Base-by-base conservation (phyloP, 2,888 invertebrate genomes). In the Lepidocyrtinus sp. region DNA sequence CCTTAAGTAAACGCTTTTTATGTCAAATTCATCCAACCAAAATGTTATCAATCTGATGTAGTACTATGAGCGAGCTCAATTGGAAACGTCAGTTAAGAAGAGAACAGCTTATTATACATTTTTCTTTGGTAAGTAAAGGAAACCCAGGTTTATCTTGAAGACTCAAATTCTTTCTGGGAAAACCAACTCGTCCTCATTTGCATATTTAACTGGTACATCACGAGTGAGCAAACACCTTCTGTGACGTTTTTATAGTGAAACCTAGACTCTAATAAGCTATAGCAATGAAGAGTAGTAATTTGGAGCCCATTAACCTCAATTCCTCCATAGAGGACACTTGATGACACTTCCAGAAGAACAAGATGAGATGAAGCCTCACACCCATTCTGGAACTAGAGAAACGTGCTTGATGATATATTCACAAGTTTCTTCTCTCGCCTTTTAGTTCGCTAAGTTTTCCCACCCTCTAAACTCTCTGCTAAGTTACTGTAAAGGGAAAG, bases 331-430 rank as follows among this genome's bases (percentile, higher is more conserved):
- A 84, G 83, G 65, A 81, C 75, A 79, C 85, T 87, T 78, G 83
- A 86, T 83, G 85, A 86, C 83, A 85, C 84, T 83, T 85, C 82
- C 85, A 86, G 65, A 55, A 36, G 46, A 70, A 50, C 27, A 22
- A 21, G 59, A 59, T 59, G 59, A 59, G 50, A 50, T 50, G 59
- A 19, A n/a, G 59, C 22, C 21, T 59, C 59, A 59, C 59, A 59
- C 59, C 55, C 50, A 50, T 50, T 50, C n/a, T n/a, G 15, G 17
- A 50, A 50, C 50, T n/a, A n/a, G 22, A 59, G 22, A 59, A 59
- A 59, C 19, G 59, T 59, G 59, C 59, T 59, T 59, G 59, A 59
- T 59, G 3, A 59, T 59, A 59, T 59, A 59, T 21, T 21, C 59
- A 59, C 59, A n/a, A n/a, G n/a, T n/a, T n/a, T n/a, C n/a, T n/a